These are phyloP conservation scores for Cryptocheilus praepositus DNA, from an alignment of 2,888 invertebrate species.

Conservation along the genomic window DNA sequence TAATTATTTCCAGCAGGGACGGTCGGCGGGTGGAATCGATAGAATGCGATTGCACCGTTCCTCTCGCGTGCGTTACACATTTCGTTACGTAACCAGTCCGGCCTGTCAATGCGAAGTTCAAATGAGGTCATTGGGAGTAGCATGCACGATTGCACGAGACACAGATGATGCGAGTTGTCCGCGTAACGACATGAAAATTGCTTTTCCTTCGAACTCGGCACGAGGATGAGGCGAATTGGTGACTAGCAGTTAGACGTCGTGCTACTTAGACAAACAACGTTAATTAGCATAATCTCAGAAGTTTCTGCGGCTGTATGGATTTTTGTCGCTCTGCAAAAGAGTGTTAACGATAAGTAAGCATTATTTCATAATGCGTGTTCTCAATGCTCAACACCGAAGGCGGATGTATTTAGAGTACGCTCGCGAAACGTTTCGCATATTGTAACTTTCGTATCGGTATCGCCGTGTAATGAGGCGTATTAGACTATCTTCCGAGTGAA, in stretches of 20 bases:
- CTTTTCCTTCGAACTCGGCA: neutral
- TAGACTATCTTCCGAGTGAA: too few species aligned
- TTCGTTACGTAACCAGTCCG: slow-evolving; percentile 36
- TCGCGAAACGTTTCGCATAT: too few species aligned
- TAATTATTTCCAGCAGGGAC: slow-evolving; percentile 55
- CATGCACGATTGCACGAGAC: slow-evolving; percentile 23
- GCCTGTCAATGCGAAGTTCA: slow-evolving; percentile 40
- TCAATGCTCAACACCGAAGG: too few species aligned
- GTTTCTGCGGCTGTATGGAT: neutral
- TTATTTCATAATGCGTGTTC: too few species aligned
- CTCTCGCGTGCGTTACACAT: slow-evolving; percentile 40
- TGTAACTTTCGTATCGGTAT: too few species aligned
- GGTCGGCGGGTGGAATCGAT: slow-evolving; percentile 2
- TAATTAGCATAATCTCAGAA: too few species aligned
- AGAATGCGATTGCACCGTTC: slow-evolving; percentile 24
- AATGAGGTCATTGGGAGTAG: slow-evolving; percentile 34
- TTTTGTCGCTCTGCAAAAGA: neutral
- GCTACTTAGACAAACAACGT: too few species aligned
- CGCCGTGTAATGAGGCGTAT: too few species aligned
- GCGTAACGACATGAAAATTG: slow-evolving; percentile 23
- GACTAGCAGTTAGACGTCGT: too few species aligned
- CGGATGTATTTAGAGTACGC: too few species aligned
- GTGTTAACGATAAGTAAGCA: too few species aligned
- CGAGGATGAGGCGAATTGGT: too few species aligned
- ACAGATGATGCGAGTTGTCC: slow-evolving; percentile 7